Evolutionary conservation across 2,888 invertebrate genomes (phyloP).

Genomic region (Agelastica alni): DNA sequence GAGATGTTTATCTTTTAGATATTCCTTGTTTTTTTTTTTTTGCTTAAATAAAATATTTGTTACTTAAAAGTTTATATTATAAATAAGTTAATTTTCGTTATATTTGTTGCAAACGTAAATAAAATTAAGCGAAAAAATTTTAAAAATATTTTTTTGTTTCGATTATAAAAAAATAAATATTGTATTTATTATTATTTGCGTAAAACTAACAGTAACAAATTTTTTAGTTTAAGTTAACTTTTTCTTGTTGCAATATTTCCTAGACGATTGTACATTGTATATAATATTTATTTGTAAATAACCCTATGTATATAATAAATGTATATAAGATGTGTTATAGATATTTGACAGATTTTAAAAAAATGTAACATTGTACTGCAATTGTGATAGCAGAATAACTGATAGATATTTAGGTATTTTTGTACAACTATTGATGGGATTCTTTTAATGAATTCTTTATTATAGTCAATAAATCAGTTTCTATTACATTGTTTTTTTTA

Average conservation of each 20-base stretch:
- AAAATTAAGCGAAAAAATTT: no score
- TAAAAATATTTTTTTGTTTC: no score
- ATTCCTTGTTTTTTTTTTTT: no score
- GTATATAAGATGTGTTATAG: constrained; percentile 44
- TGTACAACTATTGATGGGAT: constrained; percentile 45
- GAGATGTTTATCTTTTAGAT: no score
- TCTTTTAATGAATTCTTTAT: constrained; percentile 24
- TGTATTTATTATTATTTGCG: no score
- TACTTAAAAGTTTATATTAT: no score
- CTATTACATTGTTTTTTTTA: constrained; percentile 36
- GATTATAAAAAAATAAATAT: no score
- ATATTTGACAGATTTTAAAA: constrained; percentile 43
- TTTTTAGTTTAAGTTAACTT: no score
- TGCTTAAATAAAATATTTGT: no score
- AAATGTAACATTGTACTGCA: constrained; percentile 48
- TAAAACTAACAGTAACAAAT: no score
- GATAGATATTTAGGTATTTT: constrained; percentile 53
- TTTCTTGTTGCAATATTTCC: constrained; percentile 35
- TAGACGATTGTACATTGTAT: constrained; percentile 12
- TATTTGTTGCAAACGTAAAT: no score
- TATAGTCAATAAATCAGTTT: constrained; percentile 35
- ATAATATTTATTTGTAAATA: constrained; percentile 40
- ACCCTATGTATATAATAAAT: constrained; percentile 37
- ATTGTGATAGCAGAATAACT: constrained; percentile 54
- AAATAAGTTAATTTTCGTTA: no score